phyloP scores from a whole-genome alignment of 2,797 vertebrate species.

The Erethizon dorsatum region DNA sequence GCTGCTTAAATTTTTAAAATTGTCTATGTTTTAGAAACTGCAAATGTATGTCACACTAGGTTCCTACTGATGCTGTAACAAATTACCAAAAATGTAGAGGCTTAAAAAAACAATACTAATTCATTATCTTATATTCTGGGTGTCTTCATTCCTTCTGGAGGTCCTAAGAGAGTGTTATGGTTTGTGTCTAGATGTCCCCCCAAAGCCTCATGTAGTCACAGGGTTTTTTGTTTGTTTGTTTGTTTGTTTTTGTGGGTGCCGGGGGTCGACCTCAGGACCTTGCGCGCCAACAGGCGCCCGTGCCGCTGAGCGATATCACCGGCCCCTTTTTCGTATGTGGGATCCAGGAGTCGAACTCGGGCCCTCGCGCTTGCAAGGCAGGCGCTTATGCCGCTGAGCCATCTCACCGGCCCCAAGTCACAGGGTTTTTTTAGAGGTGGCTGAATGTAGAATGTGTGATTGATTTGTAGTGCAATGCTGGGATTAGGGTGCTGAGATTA shows the following conservation, averaged over 20 bases:
- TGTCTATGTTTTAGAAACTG: background rate
- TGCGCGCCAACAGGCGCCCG: too few relatives aligned
- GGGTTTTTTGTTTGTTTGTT: too few relatives aligned
- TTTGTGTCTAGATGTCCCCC: background rate
- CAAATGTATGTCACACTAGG: background rate
- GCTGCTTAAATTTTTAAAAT: background rate
- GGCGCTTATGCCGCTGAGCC: too few relatives aligned
- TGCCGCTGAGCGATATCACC: too few relatives aligned
- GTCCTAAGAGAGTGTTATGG: background rate
- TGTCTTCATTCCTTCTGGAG: background rate
- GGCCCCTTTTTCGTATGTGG: too few relatives aligned
- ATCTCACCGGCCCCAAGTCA: too few relatives aligned
- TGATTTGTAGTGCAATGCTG: background rate
- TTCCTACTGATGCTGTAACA: background rate
- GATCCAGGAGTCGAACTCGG: too few relatives aligned
- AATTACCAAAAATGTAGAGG: background rate
- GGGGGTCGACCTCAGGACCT: too few relatives aligned
- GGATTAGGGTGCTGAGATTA: background rate
- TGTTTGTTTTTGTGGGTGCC: too few relatives aligned
- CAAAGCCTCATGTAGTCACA: background rate
- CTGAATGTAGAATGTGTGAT: background rate
- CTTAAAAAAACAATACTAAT: background rate
- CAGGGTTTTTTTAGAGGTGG: background rate
- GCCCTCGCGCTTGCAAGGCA: too few relatives aligned
- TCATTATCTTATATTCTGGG: background rate